Percentiles rank a stretch among this genome's conserved stretches.
phyloP scores from a whole-genome alignment of 23 tunicate species.

The Ciona savignyi region DNA sequence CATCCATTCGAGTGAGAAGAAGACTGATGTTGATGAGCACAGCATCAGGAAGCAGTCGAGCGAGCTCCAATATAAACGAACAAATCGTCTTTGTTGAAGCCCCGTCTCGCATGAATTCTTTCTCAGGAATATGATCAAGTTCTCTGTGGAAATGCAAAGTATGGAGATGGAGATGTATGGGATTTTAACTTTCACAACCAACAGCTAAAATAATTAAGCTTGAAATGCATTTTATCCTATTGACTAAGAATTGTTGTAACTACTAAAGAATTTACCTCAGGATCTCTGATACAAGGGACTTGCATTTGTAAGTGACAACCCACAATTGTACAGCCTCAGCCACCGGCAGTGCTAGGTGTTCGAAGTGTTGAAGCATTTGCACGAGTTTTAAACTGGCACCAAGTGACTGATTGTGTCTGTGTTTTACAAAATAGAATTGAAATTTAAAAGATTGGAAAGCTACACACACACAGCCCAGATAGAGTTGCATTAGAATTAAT shows the following conservation, averaged over 20 bases:
- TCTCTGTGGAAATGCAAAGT: conserved; percentile 24
- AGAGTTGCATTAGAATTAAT: no score
- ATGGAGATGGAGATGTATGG: no score
- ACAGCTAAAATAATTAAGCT: no score
- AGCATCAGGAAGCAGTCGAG: conserved; percentile 33
- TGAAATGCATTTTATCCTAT: no score
- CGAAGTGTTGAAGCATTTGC: conserved; percentile 85
- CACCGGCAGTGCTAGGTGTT: conserved; percentile 37
- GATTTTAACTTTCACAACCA: no score
- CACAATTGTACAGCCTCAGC: conserved; percentile 81
- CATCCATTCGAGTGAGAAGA: conserved; percentile 47
- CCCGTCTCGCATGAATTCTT: conserved; percentile 60
- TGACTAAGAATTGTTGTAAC: no score
- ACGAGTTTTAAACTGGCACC: conserved; percentile 58
- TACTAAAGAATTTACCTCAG: conserved; percentile 32
- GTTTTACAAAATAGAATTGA: not conserved
- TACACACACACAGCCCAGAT: no score
- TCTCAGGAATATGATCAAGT: conserved; percentile 59
- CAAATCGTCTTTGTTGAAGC: conserved; percentile 63
- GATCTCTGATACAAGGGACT: conserved; percentile 44
- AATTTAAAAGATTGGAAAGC: no score
- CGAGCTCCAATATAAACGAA: conserved; percentile 44
- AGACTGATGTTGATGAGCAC: conserved; percentile 52
- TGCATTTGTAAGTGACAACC: conserved; percentile 67
- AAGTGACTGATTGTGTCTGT: conserved; percentile 54